phyloP scores from a whole-genome alignment of 2,888 invertebrate genomes.

The Drosophila tripunctata region DNA sequence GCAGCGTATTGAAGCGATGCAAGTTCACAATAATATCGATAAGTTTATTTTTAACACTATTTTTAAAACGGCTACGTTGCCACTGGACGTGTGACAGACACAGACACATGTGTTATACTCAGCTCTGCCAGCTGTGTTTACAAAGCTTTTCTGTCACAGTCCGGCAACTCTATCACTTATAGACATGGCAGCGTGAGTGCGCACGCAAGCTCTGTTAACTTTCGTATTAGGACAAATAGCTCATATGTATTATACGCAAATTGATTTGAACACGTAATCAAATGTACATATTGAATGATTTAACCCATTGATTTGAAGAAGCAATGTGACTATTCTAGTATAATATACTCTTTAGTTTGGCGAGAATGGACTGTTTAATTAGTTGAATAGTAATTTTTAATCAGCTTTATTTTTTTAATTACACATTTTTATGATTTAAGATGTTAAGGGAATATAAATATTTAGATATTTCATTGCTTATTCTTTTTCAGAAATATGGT shows the following conservation, averaged over 20 bases:
- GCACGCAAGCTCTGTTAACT: not conserved
- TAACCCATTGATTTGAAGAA: no score
- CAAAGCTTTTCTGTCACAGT: slow-evolving; percentile 6
- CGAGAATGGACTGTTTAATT: no score
- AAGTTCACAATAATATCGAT: slow-evolving; percentile 39
- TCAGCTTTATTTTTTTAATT: no score
- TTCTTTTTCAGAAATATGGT: no score
- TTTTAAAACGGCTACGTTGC: slow-evolving; percentile 16
- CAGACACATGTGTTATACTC: slow-evolving; percentile 39
- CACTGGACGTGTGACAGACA: slow-evolving; percentile 16
- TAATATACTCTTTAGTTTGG: no score
- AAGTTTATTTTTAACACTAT: slow-evolving; percentile 2
- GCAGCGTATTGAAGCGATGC: slow-evolving; percentile 34
- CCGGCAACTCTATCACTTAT: slow-evolving; percentile 23
- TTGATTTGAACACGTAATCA: no score
- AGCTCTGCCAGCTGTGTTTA: slow-evolving; percentile 28
- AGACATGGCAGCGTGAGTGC: slow-evolving; percentile 26
- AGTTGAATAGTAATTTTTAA: no score
- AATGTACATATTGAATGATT: no score
- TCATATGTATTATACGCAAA: not conserved
- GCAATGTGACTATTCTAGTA: no score
- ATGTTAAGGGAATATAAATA: no score
- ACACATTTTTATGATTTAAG: no score
- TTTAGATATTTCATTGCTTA: no score
- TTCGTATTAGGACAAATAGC: not conserved